These are phyloP conservation scores for Nemotelus pantherinus DNA, from an alignment of 2,888 invertebrate genomes.

Conservation along the genomic window DNA sequence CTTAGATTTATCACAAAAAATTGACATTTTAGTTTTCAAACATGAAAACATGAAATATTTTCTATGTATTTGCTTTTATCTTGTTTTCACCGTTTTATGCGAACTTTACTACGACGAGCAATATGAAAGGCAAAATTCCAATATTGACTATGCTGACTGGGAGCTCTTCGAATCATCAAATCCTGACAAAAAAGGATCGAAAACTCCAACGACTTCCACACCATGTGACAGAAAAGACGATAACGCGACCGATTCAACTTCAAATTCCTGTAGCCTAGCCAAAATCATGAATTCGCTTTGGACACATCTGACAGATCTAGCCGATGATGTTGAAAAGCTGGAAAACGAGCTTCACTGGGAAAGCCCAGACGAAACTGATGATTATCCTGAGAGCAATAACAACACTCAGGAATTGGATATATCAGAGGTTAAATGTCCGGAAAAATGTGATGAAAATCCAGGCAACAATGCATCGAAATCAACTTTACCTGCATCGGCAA, in stretches of 20 bases:
- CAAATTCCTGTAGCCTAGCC: neutral
- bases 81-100: neutral
- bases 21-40: slow-evolving; percentile 14
- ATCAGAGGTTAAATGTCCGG: neutral
- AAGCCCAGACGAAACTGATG: neutral
- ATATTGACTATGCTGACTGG: neutral
- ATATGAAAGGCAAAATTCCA: neutral
- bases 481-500: neutral
- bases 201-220: neutral
- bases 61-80: slow-evolving; percentile 31
- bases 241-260: neutral
- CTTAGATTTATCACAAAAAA: too few species aligned
- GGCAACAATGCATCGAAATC: neutral
- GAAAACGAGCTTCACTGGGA: slow-evolving; percentile 4
- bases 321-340: slow-evolving; percentile 18
- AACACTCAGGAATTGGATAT: slow-evolving; percentile 4
- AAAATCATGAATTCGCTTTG: slow-evolving; percentile 13
- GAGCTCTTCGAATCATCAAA: neutral
- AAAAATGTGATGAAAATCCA: neutral
- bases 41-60: slow-evolving; percentile 32
- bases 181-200: neutral
- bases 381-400: slow-evolving; percentile 21
- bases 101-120: slow-evolving; percentile 18
- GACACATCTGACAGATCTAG: slow-evolving; percentile 23
- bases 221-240: too few species aligned